A percentile compares a stretch with the other conserved stretches of the same genome.
Conservation (phyloP, 2,797 vertebrate species). For the Sebastes variabilis region DNA sequence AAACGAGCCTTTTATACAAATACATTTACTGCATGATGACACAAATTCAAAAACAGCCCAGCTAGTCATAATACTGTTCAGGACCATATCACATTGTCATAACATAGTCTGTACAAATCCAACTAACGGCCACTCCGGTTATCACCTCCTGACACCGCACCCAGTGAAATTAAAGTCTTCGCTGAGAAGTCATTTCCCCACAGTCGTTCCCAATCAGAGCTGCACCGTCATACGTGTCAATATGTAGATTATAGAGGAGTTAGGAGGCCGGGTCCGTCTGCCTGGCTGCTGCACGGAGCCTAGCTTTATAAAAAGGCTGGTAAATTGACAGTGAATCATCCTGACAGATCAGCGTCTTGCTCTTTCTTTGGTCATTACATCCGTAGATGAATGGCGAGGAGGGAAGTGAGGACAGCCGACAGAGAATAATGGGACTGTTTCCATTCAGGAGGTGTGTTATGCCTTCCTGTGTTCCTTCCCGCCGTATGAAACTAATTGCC, state of each 20-base stretch:
- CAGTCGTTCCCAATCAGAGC: conserved; percentile 36
- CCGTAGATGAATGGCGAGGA: conserved; percentile 64
- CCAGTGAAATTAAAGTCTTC: conserved; percentile 27
- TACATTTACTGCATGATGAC: background rate
- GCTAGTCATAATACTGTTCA: background rate
- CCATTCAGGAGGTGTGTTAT: conserved; percentile 57
- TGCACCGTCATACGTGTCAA: conserved; percentile 34
- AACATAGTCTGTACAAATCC: background rate
- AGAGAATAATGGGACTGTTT: conserved; percentile 69
- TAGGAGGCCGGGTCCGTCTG: conserved; percentile 17
- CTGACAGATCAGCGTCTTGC: conserved; percentile 70
- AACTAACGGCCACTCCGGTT: background rate
- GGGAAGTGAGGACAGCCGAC: conserved; percentile 50
- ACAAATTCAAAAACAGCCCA: background rate
- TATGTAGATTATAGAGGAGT: conserved; percentile 43
- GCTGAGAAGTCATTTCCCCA: conserved; percentile 31
- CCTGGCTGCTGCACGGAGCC: conserved; percentile 16
- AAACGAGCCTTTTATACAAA: conserved; percentile 6
- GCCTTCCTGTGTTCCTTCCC: conserved; percentile 31
- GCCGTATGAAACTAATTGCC: conserved; percentile 52
- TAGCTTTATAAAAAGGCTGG: conserved; percentile 47
- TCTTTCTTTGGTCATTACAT: conserved; percentile 71
- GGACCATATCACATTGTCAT: background rate
- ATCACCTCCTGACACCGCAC: conserved; percentile 27
- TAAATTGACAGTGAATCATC: conserved; percentile 79